A percentile compares a stretch with the other conserved stretches of the same genome.
These are phyloP conservation scores for Drosophila cognata DNA, from an alignment of 2,888 invertebrate species.

Conservation along the genomic window DNA sequence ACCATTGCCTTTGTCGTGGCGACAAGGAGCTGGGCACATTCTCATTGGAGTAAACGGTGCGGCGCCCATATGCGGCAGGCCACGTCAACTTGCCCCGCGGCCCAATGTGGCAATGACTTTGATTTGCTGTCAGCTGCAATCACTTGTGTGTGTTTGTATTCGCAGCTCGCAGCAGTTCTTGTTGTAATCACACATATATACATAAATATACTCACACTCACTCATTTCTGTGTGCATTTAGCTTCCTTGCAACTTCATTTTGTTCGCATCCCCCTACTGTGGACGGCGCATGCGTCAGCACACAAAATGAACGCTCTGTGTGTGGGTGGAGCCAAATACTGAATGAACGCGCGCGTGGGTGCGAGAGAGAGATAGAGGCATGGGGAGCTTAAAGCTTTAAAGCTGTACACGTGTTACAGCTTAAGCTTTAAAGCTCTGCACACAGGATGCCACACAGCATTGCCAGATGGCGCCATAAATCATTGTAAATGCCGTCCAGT, in stretches of 20 bases:
- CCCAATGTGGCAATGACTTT: constrained; percentile 52
- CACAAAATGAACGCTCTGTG: constrained; percentile 70
- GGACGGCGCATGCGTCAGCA: constrained; percentile 61
- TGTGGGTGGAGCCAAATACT: constrained; percentile 75
- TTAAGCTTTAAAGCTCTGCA: constrained; percentile 37
- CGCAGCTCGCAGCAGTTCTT: constrained; percentile 19
- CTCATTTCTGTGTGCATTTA: constrained; percentile 23
- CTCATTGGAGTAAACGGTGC: constrained; percentile 64
- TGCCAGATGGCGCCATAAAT: constrained; percentile 68
- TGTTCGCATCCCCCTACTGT: constrained; percentile 68
- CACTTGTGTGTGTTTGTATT: constrained; percentile 13
- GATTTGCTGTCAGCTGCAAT: constrained; percentile 64
- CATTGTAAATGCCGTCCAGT: constrained; percentile 38
- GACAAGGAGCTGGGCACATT: constrained; percentile 59
- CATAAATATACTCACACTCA: background rate
- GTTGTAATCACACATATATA: constrained; percentile 16
- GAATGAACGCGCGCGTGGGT: constrained; percentile 54
- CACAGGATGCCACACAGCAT: constrained; percentile 58
- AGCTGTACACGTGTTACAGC: constrained; percentile 37
- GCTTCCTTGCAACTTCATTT: constrained; percentile 74
- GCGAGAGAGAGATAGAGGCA: constrained; percentile 1
- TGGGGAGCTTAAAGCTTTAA: constrained; percentile 60
- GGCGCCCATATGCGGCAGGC: constrained; percentile 40
- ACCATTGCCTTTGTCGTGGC: constrained; percentile 27
- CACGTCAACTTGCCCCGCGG: constrained; percentile 39